Evolutionary conservation across 2,797 vertebrate species (phyloP), one percentile per base, ranked within the genome.

Genomic region (Pangasius mekongensis): DNA sequence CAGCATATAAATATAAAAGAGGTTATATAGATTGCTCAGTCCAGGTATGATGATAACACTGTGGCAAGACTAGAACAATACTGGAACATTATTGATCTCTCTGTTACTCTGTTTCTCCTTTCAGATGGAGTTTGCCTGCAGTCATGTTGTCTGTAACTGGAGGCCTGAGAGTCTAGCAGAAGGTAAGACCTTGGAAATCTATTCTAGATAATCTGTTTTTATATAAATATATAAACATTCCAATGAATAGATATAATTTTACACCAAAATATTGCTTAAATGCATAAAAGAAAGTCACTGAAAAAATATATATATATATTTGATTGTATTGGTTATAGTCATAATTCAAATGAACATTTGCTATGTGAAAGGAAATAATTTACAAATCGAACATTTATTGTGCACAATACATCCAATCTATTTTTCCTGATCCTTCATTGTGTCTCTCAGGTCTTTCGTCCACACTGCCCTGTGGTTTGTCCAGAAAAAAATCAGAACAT

Each of bases 41-140:
- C 24, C 36, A 83, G 36, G 56, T 62, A 43, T 8, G 1, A 39
- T 36, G 20, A 3, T 60, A 18, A 64, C 7, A 36, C 30, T 36
- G 20, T 2, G 20, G 30, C 10, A 77, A 52, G 52, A 77, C 74
- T 52, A n/a, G 39, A 73, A 52, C 14, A 27, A 62, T 27, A 62
- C 33, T 62, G 6, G 33, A 62, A 58, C 54, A 27, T 62, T 39
- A 14, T 13, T 39, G 18, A 71, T 20, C 7, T 47, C 52, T 64
- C 56, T 64, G 8, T 84, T 66, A 3, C 18, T 62, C 66, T 22
- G 11, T 27, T 71, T 54, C 33, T 39, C 39, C 33, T 71, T 86
- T 85, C 71, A 94, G 94, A 96, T 96, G 96, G 95, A 96, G 91
- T 96, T 96, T 30, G 95, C 94, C 81, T 96, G 94, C 91, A 96